phyloP scores from a whole-genome alignment of 2,797 vertebrate species.

The Xenentodon cancila region DNA sequence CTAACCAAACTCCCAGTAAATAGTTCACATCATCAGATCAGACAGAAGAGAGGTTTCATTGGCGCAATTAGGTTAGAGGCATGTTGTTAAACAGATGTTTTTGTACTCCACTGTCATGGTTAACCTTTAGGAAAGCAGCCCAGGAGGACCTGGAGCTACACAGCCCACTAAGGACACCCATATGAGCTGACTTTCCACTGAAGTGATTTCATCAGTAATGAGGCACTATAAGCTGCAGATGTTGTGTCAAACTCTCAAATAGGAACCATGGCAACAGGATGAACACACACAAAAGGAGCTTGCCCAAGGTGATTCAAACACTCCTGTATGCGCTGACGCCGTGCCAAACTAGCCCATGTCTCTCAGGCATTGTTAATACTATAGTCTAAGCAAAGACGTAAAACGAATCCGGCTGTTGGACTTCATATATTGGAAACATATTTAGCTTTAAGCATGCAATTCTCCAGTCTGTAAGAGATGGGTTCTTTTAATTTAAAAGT shows the following conservation, averaged over 20 bases:
- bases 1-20: slow-evolving; percentile 65
- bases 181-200: slow-evolving; percentile 80
- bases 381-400: slow-evolving; percentile 43
- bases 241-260: slow-evolving; percentile 78
- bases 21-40: slow-evolving; percentile 69
- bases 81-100: slow-evolving; percentile 79
- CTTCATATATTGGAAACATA: slow-evolving; percentile 56
- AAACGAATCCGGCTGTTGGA: slow-evolving; percentile 30
- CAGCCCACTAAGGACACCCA: slow-evolving; percentile 75
- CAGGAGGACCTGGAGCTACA: slow-evolving; percentile 68
- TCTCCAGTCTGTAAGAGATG: slow-evolving; percentile 33
- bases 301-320: slow-evolving; percentile 79
- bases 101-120: slow-evolving; percentile 72
- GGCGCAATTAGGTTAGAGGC: slow-evolving; percentile 66
- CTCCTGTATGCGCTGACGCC: slow-evolving; percentile 71
- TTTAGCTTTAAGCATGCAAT: slow-evolving; percentile 44
- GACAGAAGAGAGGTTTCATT: slow-evolving; percentile 45
- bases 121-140: slow-evolving; percentile 68
- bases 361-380: slow-evolving; percentile 60
- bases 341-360: slow-evolving; percentile 64
- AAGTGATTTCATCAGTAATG: slow-evolving; percentile 81
- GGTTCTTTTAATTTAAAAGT: slow-evolving; percentile 50
- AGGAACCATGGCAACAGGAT: slow-evolving; percentile 73
- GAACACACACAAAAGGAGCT: slow-evolving; percentile 69
- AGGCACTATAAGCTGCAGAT: slow-evolving; percentile 83